Evolutionary conservation across 2,797 vertebrate genomes (phyloP), one percentile per base, ranked within the genome.

Genomic region (Oreonectes daqikongensis): DNA sequence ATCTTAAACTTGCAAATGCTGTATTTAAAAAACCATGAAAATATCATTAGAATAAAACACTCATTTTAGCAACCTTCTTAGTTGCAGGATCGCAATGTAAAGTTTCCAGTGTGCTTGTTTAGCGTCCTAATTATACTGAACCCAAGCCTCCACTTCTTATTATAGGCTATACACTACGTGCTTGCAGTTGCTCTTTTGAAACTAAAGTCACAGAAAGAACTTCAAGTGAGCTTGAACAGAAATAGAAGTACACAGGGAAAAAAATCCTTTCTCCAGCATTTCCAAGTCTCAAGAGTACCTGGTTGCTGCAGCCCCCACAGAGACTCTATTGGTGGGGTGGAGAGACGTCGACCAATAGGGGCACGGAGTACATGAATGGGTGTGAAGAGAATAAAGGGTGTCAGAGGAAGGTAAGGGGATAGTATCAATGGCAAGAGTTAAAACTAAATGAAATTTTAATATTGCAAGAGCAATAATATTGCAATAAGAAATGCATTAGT

Each of bases 271-370:
- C 89, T 91, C 87, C 82, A 89, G 90, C 86, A 66, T 91, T 91
- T 91, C 87, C 88, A 92, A 90, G 89, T 87, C 89, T 86, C 88
- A 87, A 85, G 88, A 92, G 90, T 88, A 86, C 84, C 87, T 86
- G 84, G 78, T 89, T 92, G 89, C 91, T 92, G 91, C 87, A 92
- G 90, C 90, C 90, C 90, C 89, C 88, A 89, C 86, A 84, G 92
- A 92, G 87, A 90, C 86, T 90, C 87, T 82, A 73, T 87, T 81
- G 88, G 87, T 90, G 88, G 90, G 89, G 90, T 91, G 90, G 90
- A 89, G 89, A 90, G 86, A 87, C 77, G 79, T 81, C 88, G 89
- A 91, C 91, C 91, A 93, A 93, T 93, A 85, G 90, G 86, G 88
- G 86, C 88, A 86, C 84, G 89, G 89, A 64, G 70, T 69, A 55